Percentiles rank a stretch among this genome's conserved stretches.
phyloP scores from a whole-genome alignment of 2,797 vertebrate species.

The Galago senegalensis region DNA sequence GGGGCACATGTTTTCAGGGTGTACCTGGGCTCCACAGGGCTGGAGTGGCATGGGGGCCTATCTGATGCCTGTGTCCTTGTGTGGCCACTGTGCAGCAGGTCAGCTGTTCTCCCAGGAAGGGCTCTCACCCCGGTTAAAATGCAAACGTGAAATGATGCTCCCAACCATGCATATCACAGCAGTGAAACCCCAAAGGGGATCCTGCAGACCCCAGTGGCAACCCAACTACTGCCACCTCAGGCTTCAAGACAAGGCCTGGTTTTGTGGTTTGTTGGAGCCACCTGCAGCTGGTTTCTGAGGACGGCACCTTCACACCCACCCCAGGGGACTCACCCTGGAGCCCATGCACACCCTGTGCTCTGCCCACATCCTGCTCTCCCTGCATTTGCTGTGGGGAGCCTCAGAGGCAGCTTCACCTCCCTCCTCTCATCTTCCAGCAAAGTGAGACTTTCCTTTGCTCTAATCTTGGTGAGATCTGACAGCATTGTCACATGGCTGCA shows the following conservation, averaged over 20 bases:
- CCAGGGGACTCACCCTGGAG: no score
- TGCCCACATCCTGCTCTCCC: neutral
- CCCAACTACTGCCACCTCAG: neutral
- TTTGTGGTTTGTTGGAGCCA: neutral
- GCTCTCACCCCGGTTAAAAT: neutral
- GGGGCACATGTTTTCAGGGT: neutral
- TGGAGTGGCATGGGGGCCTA: neutral
- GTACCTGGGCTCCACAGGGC: neutral
- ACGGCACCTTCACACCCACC: no score
- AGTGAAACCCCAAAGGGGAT: neutral
- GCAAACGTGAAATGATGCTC: no score
- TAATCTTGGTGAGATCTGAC: neutral
- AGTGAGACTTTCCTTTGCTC: neutral
- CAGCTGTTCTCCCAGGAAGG: neutral
- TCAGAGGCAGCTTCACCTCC: neutral
- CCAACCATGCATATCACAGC: no score
- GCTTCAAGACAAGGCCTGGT: neutral
- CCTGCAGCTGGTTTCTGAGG: neutral
- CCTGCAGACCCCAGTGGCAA: neutral
- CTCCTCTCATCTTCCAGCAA: neutral
- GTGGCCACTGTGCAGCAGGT: neutral
- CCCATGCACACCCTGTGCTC: no score
- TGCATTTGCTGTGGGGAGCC: neutral
- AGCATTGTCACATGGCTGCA: neutral
- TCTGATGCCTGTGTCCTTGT: neutral